phyloP scores from a whole-genome alignment of 1,140 invertebrate genomes.

The Anagrus nilaparvatae region DNA sequence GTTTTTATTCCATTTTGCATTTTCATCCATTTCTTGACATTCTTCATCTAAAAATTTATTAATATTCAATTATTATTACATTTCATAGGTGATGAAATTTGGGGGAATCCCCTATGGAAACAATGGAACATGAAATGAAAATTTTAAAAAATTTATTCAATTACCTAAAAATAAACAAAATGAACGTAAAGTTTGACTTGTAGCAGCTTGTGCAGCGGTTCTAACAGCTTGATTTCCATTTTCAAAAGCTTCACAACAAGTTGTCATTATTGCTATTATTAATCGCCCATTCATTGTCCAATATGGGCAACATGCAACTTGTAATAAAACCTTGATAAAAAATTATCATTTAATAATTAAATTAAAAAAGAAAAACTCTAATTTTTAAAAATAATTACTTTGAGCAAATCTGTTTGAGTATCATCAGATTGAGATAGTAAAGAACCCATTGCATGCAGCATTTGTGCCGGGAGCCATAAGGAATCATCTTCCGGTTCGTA shows the following conservation, averaged over 20 bases:
- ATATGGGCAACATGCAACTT: constrained; percentile 67
- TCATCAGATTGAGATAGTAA: constrained; percentile 66
- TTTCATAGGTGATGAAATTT: constrained; percentile 1
- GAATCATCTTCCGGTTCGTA: constrained; percentile 86
- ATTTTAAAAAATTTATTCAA: constrained; percentile 3
- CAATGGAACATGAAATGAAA: too few relatives aligned
- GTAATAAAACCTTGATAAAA: constrained; percentile 57
- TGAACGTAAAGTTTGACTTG: constrained; percentile 68
- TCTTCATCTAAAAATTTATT: constrained; percentile 53
- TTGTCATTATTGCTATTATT: constrained; percentile 64
- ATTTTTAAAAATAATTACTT: constrained; percentile 37
- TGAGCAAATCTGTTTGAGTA: constrained; percentile 62
- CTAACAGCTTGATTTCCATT: constrained; percentile 64
- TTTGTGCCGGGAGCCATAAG: constrained; percentile 79
- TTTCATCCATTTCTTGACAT: constrained; percentile 60
- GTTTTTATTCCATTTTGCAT: constrained; percentile 47
- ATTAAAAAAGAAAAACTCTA: not conserved
- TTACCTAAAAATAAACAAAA: constrained; percentile 71
- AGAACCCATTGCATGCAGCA: constrained; percentile 71
- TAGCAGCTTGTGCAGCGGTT: constrained; percentile 71
- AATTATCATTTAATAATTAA: not conserved
- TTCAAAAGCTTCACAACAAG: constrained; percentile 65
- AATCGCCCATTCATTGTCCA: constrained; percentile 75
- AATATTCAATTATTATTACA: too few relatives aligned
- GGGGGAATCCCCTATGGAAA: too few relatives aligned